Evolutionary conservation across 2,113 vertebrate genomes (phyloP), one percentile per base, ranked within the genome.

Genomic region (Trogon melanurus): DNA sequence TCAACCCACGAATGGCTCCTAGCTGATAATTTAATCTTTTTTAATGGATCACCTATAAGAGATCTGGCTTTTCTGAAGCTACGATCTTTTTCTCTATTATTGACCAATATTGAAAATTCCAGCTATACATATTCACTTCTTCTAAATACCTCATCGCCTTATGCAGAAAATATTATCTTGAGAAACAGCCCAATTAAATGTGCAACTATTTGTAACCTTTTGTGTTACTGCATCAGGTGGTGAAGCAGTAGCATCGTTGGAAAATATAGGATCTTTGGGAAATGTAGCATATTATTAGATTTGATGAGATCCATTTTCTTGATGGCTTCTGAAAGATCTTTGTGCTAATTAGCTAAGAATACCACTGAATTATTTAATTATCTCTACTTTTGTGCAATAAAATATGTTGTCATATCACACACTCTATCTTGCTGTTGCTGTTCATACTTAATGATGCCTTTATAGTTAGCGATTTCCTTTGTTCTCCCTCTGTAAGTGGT

Each of bases 311-410:
- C 95, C 95, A 95, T 98, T 98, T 97, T 97, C 97, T 87, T 94
- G 96, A 97, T 95, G 97, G 91, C 89, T 96, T 88, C 96, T 96
- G 93, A 95, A 98, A 97, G 97, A 97, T 97, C 95, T 97, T 86
- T 88, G 86, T 70, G 85, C 95, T 98, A 98, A 98, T 98, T 98
- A 98, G 95, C 96, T 79, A 88, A 96, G 95, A 95, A 97, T 97
- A 92, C 95, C 94, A 92, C 62, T 91, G 96, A 97, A 98, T 98
- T 98, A 98, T 98, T 98, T 98, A 95, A 98, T 98, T 98, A 97
- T 96, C 97, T 91, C 79, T 82, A 97, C 97, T 97, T 98, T 96
- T 96, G 95, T 97, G 95, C 95, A 88, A 72, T 96, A 94, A 98
- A 97, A 97, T 98, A 97, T 96, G 97, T 97, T 97, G 98, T 97